Evolutionary conservation across 2,888 invertebrate genomes (phyloP), one percentile per base, ranked within the genome.

Genomic region (Dromius quadrimaculatus): DNA sequence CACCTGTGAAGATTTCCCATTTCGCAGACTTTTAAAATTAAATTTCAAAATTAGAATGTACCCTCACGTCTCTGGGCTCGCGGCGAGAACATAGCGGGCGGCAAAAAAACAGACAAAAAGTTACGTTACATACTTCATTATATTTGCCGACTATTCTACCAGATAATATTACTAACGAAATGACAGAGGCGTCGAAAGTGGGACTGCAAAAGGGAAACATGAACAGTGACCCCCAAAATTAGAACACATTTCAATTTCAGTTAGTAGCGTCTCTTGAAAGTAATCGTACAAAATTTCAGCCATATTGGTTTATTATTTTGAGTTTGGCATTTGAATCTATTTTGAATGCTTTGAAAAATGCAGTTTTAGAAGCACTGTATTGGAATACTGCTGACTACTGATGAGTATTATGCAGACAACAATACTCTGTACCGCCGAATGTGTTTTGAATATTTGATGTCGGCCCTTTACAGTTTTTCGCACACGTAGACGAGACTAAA

Each of bases 101-200:
- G 15, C 28, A 54, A 54, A 54, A 47, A 54, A 23, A 28, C 15
- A 54, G 28, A 54, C 50, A 54, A 54, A 54, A 54, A 41, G 11
- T 9, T 41, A 54, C 50, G 50, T 23, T 54, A 54, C 50, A 54
- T 54, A 54, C 23, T 54, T 54, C 50, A 54, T 54, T 54, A 54
- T 54, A 54, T 54, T 54, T 28, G 13, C 28, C 50, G 59, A 59
- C 59, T 19, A 20, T 19, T 34, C 36, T 59, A 20, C 20, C 50
- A 36, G 64, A 64, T 64, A 34, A 64, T 64, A 64, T 64, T 64
- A 47, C 64, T 64, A 64, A 64, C 64, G 36, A 64, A 64, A 64
- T 64, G 45, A 43, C 64, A 64, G 47, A 47, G 34, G 45, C 41
- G 45, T 23, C 41, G 43, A n/a, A 63, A 15, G 28, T 32, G 45